Conservation (phyloP, 2,113 vertebrate genomes). For the Phocoena sinus region DNA sequence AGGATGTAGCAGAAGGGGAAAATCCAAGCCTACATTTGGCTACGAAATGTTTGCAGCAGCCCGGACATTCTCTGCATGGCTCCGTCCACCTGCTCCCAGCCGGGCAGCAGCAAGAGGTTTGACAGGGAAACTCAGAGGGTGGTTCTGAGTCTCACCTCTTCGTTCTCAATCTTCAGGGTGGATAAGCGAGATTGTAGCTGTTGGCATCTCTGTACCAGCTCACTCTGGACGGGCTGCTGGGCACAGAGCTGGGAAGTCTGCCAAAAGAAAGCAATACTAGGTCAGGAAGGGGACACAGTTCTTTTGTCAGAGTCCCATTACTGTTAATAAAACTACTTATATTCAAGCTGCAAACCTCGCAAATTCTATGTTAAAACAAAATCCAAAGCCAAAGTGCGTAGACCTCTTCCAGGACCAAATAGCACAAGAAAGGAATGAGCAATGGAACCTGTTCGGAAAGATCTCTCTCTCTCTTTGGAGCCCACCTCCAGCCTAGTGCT, state of each 20-base stretch:
- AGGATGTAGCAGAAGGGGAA: slow-evolving; percentile 62
- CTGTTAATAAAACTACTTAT: neutral
- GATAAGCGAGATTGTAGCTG: slow-evolving; percentile 94
- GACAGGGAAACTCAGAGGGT: neutral
- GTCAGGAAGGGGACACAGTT: slow-evolving; percentile 29
- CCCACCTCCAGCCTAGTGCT: neutral
- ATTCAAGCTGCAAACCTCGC: neutral
- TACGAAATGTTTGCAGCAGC: slow-evolving; percentile 61
- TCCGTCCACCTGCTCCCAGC: slow-evolving; percentile 55
- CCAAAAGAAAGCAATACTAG: slow-evolving; percentile 27
- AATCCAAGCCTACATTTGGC: slow-evolving; percentile 62
- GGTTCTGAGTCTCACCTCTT: slow-evolving; percentile 85
- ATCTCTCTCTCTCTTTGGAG: neutral
- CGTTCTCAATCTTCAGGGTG: slow-evolving; percentile 96
- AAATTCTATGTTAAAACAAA: slow-evolving; percentile 33
- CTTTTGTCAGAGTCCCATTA: neutral
- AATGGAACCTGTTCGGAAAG: neutral
- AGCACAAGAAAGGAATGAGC: neutral
- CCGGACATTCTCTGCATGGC: slow-evolving; percentile 55
- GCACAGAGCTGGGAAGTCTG: slow-evolving; percentile 94
- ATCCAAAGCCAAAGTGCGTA: neutral
- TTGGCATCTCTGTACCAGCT: slow-evolving; percentile 94
- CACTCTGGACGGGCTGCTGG: slow-evolving; percentile 92
- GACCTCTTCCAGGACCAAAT: neutral
- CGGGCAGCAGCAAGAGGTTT: neutral